Evolutionary conservation across 2,113 vertebrate genomes (phyloP).

Genomic region (Pavo muticus): DNA sequence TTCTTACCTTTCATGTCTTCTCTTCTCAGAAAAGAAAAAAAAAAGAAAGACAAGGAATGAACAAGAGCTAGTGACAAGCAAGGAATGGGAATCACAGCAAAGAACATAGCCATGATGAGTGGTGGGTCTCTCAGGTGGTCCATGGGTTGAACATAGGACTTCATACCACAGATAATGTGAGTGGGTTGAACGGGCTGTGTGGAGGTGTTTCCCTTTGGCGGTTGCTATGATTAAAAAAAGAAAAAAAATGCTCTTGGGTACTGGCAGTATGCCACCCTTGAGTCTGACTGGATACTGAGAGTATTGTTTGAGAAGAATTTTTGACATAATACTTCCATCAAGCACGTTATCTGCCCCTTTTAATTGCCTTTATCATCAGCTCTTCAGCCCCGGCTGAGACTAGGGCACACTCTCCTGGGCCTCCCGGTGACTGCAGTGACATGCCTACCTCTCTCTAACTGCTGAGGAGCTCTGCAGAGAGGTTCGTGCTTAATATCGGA

Average conservation of each 20-base stretch:
- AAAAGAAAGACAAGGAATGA: background rate
- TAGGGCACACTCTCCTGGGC: background rate
- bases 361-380: background rate
- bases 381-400: background rate
- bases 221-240: background rate
- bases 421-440: background rate
- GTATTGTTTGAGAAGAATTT: rapidly evolving
- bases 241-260: background rate
- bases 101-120: background rate
- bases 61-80: background rate
- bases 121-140: rapidly evolving
- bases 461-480: background rate
- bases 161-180: rapidly evolving
- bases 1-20: background rate
- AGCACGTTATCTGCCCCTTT: background rate
- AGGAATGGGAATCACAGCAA: background rate
- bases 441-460: background rate
- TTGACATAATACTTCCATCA: background rate
- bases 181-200: rapidly evolving
- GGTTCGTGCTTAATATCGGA: background rate
- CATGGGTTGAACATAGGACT: background rate
- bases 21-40: background rate
- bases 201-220: background rate
- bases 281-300: background rate
- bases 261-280: background rate